phyloP scores from a whole-genome alignment of 2,113 vertebrate species.

The Psettodes erumei region DNA sequence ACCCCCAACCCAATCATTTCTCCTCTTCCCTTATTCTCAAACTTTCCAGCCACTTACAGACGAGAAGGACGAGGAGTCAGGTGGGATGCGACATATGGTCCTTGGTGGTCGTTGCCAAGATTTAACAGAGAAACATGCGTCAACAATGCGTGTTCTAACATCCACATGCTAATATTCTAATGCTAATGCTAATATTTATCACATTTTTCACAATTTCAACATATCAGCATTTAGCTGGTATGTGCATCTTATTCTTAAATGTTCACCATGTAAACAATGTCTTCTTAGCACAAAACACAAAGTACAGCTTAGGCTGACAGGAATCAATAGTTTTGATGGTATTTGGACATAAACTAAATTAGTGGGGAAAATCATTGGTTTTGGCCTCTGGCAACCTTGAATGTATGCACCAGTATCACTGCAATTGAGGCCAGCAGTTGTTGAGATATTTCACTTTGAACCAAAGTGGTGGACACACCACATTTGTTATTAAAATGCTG shows the following conservation, averaged over 20 bases:
- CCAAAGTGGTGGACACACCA: background rate
- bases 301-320: no score
- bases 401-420: background rate
- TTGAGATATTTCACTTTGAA: background rate
- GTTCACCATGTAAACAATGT: background rate
- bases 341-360: no score
- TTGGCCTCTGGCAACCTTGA: no score
- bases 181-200: background rate
- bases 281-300: no score
- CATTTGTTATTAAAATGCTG: no score
- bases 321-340: no score
- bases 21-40: background rate
- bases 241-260: background rate
- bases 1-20: background rate
- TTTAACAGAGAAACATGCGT: background rate
- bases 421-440: background rate
- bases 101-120: no score
- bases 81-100: no score
- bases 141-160: no score
- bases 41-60: background rate
- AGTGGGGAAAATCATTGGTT: no score
- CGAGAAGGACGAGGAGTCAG: no score
- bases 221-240: background rate
- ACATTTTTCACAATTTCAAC: no score
- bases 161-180: background rate